Conservation (phyloP, 1,140 invertebrate genomes). For the Drosophila nasuta region DNA sequence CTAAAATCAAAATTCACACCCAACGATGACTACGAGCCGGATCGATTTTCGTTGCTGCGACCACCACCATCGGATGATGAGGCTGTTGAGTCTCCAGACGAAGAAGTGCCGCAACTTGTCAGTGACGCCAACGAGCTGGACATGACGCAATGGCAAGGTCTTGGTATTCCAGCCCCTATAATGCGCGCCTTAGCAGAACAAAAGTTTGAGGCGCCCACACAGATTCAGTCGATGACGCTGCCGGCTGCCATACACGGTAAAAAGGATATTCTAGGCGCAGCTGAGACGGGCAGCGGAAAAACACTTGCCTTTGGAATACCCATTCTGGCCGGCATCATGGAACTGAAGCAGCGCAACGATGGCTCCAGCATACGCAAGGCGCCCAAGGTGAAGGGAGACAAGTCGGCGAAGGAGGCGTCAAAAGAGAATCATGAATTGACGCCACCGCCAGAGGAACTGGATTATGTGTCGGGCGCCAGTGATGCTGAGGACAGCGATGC, state of each 20-base stretch:
- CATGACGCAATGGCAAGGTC: conserved; percentile 88
- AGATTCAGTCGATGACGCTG: conserved; percentile 92
- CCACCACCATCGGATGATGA: conserved; percentile 50
- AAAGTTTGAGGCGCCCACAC: conserved; percentile 92
- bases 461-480: conserved; percentile 78
- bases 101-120: conserved; percentile 47
- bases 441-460: conserved; percentile 75
- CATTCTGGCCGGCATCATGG: conserved; percentile 93
- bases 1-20: conserved; percentile 27
- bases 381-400: conserved; percentile 83
- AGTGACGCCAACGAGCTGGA: conserved; percentile 35
- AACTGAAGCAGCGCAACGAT: conserved; percentile 86
- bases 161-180: conserved; percentile 89
- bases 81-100: conserved; percentile 18
- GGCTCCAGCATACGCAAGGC: conserved; percentile 69
- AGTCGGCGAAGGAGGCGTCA: conserved; percentile 49
- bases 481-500: conserved; percentile 80
- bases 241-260: conserved; percentile 93
- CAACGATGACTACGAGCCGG: conserved; percentile 56
- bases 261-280: conserved; percentile 96
- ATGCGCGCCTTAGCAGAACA: conserved; percentile 90
- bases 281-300: conserved; percentile 99
- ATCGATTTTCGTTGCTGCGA: conserved; percentile 65
- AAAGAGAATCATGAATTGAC: conserved; percentile 75
- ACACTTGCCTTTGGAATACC: conserved; percentile 98